Evolutionary conservation across 2,888 invertebrate genomes (phyloP), one percentile per base, ranked within the genome.

Genomic region (Callyntrura sp.): DNA sequence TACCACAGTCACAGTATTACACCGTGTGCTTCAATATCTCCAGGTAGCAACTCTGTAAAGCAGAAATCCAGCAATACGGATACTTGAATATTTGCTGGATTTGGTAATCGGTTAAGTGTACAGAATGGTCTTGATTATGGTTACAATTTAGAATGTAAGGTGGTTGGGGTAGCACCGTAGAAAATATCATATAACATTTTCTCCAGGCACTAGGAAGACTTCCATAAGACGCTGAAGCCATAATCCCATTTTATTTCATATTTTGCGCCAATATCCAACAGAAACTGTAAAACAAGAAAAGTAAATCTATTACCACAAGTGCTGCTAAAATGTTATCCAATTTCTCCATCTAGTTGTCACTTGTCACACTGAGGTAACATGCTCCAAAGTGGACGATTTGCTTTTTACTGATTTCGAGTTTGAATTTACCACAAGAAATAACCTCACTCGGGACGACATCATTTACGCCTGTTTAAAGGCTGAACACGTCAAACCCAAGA

Each of bases 121-220:
- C n/a, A 11, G 12, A 25, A 79, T 6, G 55, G 14, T 9, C 51
- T 65, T 28, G 81, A 70, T 55, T 86, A 60, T 12, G 88, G 87
- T n/a, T 90, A 73, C 9, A 90, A 12, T 48, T 82, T 85, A 11
- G 85, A 79, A 65, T 89, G 90, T 1, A 91, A 1, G 90, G 90
- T 0, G 90, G 90, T 55, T 91, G 91, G 0, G 91, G 91, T 17
- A 91, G 62, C 14, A 20, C 14, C 8, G 85, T 57, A 2, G 89
- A 28, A n/a, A 73, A 73, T 1, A 90, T 85, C 35, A 84, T 51
- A 20, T 91, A n/a, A n/a, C 91, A n/a, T 85, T 90, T 88, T 90
- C 90, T 65, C 91, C 91, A 14, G 91, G 91, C 51, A 91, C 17
- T 0, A 91, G n/a, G 43, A 90, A 91, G 5, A 91, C 91, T 78